A percentile compares a stretch with the other conserved stretches of the same genome.
Evolutionary conservation across 1,140 invertebrate genomes (phyloP).

Genomic region (Alviniconcha marisindica): DNA sequence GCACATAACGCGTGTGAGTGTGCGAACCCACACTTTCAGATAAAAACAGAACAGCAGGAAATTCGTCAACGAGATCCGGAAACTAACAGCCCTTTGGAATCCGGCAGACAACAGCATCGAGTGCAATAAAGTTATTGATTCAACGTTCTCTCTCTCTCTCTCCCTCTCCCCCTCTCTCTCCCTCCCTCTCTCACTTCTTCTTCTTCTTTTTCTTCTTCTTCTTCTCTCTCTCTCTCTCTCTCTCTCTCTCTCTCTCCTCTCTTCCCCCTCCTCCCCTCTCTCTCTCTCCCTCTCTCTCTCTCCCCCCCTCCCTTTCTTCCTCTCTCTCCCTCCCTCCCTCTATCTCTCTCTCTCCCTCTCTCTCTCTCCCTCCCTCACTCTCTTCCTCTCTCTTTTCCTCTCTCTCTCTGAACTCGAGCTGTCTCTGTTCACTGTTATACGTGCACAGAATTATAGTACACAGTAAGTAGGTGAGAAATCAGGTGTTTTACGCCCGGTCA

Average conservation of each 20-base stretch:
- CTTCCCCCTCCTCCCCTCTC: neutral
- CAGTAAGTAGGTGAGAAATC: no score
- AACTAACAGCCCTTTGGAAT: no score
- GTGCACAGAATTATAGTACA: no score
- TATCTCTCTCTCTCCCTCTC: neutral
- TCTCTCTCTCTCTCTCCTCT: neutral
- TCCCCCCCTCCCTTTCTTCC: neutral
- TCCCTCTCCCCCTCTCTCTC: neutral
- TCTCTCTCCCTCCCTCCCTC: neutral
- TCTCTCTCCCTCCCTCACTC: neutral
- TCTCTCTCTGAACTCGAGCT: no score
- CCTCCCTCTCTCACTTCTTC: neutral
- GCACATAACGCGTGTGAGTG: no score
- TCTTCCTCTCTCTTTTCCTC: neutral
- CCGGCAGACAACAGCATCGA: no score
- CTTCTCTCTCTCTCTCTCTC: neutral
- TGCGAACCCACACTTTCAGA: no score
- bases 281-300: neutral
- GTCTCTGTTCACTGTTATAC: no score
- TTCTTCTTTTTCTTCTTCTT: neutral
- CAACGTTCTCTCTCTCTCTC: constrained; percentile 11
- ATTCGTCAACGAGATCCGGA: no score
- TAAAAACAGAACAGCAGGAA: no score
- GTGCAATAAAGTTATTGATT: no score
- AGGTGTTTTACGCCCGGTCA: no score